Conservation (phyloP, 1,140 invertebrate species). For the Drosophila insularis region DNA sequence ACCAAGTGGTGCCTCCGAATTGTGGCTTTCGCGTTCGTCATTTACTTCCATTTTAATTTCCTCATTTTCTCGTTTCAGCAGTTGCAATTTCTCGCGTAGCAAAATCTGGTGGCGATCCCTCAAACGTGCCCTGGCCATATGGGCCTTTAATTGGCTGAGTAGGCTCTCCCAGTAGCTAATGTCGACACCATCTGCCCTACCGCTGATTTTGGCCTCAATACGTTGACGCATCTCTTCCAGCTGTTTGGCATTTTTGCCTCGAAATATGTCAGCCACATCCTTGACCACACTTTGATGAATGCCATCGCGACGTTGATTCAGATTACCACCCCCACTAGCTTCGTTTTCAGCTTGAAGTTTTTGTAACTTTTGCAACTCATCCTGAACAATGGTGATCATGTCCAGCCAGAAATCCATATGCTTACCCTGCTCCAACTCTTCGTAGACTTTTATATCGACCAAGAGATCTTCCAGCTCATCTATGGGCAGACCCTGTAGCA, state of each 20-base stretch:
- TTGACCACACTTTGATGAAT: constrained; percentile 96
- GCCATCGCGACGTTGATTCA: constrained; percentile 91
- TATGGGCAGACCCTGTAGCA: constrained; percentile 94
- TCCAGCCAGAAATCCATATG: constrained; percentile 98
- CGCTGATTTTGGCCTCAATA: constrained; percentile 94
- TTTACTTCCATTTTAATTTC: constrained; percentile 61
- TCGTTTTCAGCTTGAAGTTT: constrained; percentile 83
- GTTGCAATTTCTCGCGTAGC: constrained; percentile 93
- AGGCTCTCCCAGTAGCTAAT: constrained; percentile 98
- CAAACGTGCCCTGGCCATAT: constrained; percentile 96
- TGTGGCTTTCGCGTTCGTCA: neutral
- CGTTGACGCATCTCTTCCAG: constrained; percentile 91
- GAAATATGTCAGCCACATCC: constrained; percentile 94
- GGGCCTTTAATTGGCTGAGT: constrained; percentile 95
- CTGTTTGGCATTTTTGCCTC: constrained; percentile 95
- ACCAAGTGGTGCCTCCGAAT: neutral
- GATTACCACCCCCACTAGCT: constrained; percentile 85
- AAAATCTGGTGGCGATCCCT: constrained; percentile 96
- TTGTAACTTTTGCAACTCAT: constrained; percentile 95
- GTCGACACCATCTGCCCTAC: constrained; percentile 94
- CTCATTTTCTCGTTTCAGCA: constrained; percentile 90
- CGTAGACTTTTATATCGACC: constrained; percentile 97
- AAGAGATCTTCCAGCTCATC: constrained; percentile 98
- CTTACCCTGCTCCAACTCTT: constrained; percentile 92
- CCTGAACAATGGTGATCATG: constrained; percentile 97